Percentiles rank a stretch among this genome's conserved stretches.
These are phyloP conservation scores for Epinotia bilunana DNA, from an alignment of 2,888 invertebrate genomes.

Conservation along the genomic window DNA sequence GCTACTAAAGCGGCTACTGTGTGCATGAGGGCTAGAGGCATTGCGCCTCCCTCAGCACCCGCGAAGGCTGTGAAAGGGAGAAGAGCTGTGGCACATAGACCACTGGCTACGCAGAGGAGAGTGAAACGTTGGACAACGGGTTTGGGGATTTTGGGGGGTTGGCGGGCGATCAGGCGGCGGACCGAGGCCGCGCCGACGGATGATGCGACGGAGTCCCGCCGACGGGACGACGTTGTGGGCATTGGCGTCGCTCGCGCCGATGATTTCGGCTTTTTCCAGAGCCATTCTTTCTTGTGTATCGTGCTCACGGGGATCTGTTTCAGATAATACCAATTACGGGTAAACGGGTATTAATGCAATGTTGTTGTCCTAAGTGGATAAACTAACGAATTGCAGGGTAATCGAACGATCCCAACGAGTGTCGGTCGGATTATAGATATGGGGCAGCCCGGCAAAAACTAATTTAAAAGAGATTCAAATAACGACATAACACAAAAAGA, in stretches of 20 bases:
- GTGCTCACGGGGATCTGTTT: slow-evolving; percentile 75
- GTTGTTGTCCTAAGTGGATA: no score
- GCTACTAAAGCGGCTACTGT: slow-evolving; percentile 85
- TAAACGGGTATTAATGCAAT: not conserved
- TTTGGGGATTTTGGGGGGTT: slow-evolving; percentile 79
- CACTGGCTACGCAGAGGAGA: slow-evolving; percentile 84
- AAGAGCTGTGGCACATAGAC: slow-evolving; percentile 86
- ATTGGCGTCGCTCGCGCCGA: slow-evolving; percentile 57
- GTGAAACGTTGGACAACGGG: slow-evolving; percentile 78
- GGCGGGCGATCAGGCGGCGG: slow-evolving; percentile 87
- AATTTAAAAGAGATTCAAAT: no score
- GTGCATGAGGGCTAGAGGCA: slow-evolving; percentile 86
- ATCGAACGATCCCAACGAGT: not conserved
- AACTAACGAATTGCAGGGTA: no score
- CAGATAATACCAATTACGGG: not conserved
- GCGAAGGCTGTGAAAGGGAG: slow-evolving; percentile 84
- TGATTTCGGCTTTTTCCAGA: slow-evolving; percentile 73
- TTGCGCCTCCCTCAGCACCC: slow-evolving; percentile 84
- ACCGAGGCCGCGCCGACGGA: slow-evolving; percentile 92
- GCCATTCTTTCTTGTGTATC: slow-evolving; percentile 79
- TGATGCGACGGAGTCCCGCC: slow-evolving; percentile 88
- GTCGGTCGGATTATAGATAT: not conserved
- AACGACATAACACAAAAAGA: no score
- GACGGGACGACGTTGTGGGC: slow-evolving; percentile 64
- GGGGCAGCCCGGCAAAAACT: no score